Conservation (phyloP, 2,797 vertebrate species). For the Myotis planiceps region DNA sequence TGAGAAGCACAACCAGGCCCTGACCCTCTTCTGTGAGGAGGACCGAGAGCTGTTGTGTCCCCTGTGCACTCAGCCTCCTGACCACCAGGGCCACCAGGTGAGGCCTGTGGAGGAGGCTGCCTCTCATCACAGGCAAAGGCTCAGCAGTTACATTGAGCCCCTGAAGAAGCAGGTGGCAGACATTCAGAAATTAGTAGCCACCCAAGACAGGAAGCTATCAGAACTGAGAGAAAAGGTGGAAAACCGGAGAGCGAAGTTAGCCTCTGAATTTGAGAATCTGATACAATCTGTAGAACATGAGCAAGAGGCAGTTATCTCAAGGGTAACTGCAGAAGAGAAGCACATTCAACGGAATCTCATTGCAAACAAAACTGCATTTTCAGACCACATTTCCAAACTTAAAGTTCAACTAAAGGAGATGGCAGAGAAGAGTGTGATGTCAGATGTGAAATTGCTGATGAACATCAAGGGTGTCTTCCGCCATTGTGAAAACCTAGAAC, state of each 20-base stretch:
- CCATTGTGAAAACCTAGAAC: background rate
- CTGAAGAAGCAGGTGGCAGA: background rate
- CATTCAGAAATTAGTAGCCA: background rate
- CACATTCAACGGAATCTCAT: background rate
- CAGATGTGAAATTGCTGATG: background rate
- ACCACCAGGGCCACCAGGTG: slow-evolving; percentile 86
- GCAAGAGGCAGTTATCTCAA: background rate
- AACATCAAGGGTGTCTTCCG: background rate
- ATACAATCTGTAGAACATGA: background rate
- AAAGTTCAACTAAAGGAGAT: background rate
- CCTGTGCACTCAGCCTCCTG: slow-evolving; percentile 43
- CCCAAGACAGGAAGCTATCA: background rate
- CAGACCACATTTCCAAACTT: background rate
- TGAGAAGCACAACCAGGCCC: slow-evolving; percentile 84
- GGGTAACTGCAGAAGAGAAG: background rate
- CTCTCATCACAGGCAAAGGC: background rate
- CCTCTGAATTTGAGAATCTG: background rate
- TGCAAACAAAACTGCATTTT: background rate
- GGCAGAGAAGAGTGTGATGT: background rate
- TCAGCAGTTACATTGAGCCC: background rate
- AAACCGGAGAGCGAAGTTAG: background rate
- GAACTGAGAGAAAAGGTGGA: background rate
- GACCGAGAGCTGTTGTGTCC: background rate
- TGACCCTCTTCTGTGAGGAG: slow-evolving; percentile 76
- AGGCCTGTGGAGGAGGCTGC: slow-evolving; percentile 70